These are phyloP conservation scores for Elgonia sp. DNA, from an alignment of 2,888 invertebrate species.

Conservation along the genomic window DNA sequence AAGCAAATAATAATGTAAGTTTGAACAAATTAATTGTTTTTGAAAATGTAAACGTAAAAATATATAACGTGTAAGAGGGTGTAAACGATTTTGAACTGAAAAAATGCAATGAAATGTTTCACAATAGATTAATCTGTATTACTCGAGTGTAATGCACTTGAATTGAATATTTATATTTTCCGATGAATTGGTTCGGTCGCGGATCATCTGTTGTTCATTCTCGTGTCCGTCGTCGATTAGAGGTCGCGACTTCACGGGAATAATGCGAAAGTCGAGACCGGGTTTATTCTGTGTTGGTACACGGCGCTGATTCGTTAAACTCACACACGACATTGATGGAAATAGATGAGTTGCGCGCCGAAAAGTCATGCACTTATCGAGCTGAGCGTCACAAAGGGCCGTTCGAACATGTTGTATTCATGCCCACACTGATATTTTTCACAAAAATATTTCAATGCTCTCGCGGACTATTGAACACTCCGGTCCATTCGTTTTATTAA, in stretches of 20 bases:
- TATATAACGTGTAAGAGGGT: too few relatives aligned
- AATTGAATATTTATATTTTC: slow-evolving; percentile 43
- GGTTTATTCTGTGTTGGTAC: slow-evolving; percentile 58
- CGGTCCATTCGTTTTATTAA: slow-evolving; percentile 51
- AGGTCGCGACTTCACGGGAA: slow-evolving; percentile 43
- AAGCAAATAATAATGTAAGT: too few relatives aligned
- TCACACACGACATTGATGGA: slow-evolving; percentile 62
- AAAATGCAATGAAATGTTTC: neutral
- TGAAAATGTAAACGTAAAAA: neutral
- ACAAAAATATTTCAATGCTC: slow-evolving; percentile 52
- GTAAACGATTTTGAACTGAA: neutral
- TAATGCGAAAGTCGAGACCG: slow-evolving; percentile 34
- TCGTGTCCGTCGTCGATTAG: slow-evolving; percentile 43
- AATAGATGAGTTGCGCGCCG: slow-evolving; percentile 58
- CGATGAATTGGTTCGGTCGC: slow-evolving; percentile 19
- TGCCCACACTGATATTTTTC: slow-evolving; percentile 55
- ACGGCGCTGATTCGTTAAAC: slow-evolving; percentile 53
- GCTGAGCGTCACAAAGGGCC: slow-evolving; percentile 56
- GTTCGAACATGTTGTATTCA: slow-evolving; percentile 55
- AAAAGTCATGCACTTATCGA: slow-evolving; percentile 71
- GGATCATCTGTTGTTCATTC: slow-evolving; percentile 46
- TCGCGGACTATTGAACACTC: slow-evolving; percentile 23
- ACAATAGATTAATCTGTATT: neutral
- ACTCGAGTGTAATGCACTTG: slow-evolving; percentile 11
- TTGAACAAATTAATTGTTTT: too few relatives aligned